Evolutionary conservation across 2,888 invertebrate genomes (phyloP).

Genomic region (Caenorhabditis becei): DNA sequence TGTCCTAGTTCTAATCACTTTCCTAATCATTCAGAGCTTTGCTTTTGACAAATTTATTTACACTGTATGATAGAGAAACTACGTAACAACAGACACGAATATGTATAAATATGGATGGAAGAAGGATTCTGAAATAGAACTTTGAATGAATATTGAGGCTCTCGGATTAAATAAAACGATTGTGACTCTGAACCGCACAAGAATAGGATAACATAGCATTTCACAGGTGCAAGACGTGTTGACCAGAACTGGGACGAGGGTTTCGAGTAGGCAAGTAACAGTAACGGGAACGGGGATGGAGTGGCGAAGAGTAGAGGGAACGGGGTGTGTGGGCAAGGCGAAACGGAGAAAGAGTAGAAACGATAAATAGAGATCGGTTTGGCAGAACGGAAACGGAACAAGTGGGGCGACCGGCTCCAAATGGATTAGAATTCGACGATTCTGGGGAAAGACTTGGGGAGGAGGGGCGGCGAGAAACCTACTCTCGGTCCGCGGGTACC

Average conservation of each 20-base stretch:
- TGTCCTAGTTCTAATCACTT: too few relatives aligned
- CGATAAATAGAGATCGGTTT: constrained; percentile 51
- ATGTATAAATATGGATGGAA: constrained; percentile 2
- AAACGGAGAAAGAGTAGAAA: constrained; percentile 11
- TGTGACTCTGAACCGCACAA: constrained; percentile 24
- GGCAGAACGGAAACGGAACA: constrained; percentile 23
- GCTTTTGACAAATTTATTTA: constrained; percentile 5
- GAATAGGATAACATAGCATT: constrained; percentile 5
- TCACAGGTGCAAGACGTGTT: constrained; percentile 22
- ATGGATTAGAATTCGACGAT: constrained; percentile 2
- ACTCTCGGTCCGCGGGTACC: constrained; percentile 15
- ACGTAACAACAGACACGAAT: constrained; percentile 8
- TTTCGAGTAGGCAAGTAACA: constrained; percentile 1
- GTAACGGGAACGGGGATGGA: constrained; percentile 9
- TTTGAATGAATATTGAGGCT: background rate
- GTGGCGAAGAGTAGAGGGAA: constrained; percentile 14
- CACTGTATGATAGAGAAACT: constrained; percentile 2
- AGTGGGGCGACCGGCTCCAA: constrained; percentile 14
- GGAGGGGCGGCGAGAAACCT: constrained; percentile 17
- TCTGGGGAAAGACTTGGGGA: constrained; percentile 14
- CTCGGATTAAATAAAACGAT: background rate
- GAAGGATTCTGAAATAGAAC: background rate
- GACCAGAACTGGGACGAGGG: constrained; percentile 20
- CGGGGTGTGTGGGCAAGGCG: background rate
- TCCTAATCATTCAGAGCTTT: too few relatives aligned